A percentile compares a stretch with the other conserved stretches of the same genome.
These are phyloP conservation scores for Serripes groenlandicus DNA, from an alignment of 2,888 invertebrate species.

Conservation along the genomic window DNA sequence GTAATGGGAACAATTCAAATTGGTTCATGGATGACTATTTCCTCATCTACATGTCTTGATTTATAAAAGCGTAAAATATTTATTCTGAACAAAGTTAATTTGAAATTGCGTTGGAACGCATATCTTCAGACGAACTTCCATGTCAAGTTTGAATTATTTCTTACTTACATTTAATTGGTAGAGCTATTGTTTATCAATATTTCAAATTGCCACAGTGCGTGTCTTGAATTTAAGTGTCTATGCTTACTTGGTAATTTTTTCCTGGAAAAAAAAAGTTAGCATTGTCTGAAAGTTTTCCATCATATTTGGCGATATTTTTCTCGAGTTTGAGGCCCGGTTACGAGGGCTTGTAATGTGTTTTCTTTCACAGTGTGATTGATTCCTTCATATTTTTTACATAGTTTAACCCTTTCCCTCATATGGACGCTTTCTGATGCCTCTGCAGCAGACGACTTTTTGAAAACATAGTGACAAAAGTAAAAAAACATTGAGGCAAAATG, in stretches of 20 bases:
- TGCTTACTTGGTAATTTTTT: conserved; percentile 9
- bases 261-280: neutral
- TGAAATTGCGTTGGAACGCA: conserved; percentile 19
- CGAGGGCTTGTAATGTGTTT: no score
- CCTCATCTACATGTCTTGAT: neutral
- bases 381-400: no score
- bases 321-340: neutral
- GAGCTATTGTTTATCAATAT: conserved; percentile 29
- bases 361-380: no score
- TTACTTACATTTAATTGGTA: conserved; percentile 26
- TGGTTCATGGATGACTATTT: no score
- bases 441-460: no score
- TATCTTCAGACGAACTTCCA: conserved; percentile 12
- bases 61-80: conserved; percentile 12
- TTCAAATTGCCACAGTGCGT: conserved; percentile 28
- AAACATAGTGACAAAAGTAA: no score
- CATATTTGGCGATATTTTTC: neutral
- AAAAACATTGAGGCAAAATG: no score
- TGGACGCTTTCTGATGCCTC: no score
- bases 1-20: no score
- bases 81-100: conserved; percentile 20
- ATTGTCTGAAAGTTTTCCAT: conserved; percentile 2
- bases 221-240: conserved; percentile 18
- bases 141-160: conserved; percentile 30
- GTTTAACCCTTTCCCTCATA: no score